Percentiles rank a stretch among this genome's conserved stretches.
These are phyloP conservation scores for Octopus sinensis DNA, from an alignment of 1,140 invertebrate genomes.

Conservation along the genomic window DNA sequence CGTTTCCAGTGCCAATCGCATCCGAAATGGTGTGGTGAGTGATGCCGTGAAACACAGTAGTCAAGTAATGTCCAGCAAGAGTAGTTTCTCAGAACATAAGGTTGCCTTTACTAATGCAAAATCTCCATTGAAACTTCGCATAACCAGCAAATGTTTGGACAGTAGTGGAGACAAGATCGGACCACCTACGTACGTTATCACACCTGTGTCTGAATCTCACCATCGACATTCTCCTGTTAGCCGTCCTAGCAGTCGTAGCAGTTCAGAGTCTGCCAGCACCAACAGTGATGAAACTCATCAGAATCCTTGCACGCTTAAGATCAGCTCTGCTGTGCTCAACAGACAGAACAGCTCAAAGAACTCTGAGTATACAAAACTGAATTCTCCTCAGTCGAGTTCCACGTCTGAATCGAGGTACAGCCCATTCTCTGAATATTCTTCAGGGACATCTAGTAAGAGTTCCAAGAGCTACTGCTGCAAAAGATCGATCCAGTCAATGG, in stretches of 20 bases:
- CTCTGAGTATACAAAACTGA: background rate
- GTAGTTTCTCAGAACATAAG: conserved; percentile 2
- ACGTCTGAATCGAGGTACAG: background rate
- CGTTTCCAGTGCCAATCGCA: background rate
- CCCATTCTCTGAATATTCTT: conserved; percentile 4
- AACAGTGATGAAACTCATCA: background rate
- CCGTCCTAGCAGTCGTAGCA: conserved; percentile 67
- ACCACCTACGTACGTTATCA: background rate
- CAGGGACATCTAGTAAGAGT: background rate
- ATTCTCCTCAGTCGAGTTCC: background rate
- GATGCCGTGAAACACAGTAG: background rate
- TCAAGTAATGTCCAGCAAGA: background rate
- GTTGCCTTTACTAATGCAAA: background rate
- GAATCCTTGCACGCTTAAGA: background rate
- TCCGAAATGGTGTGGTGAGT: background rate
- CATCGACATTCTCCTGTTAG: conserved; percentile 67
- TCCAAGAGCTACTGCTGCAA: conserved; percentile 7
- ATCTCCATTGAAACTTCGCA: background rate
- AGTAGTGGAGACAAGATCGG: conserved; percentile 1
- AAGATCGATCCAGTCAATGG: background rate
- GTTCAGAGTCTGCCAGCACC: conserved; percentile 36
- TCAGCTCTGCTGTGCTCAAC: background rate
- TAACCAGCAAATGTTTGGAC: conserved; percentile 1
- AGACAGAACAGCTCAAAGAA: background rate
- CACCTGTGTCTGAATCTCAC: conserved; percentile 1